Conservation (phyloP, 2,888 invertebrate species). For the Drosophila pseudotakahashii region DNA sequence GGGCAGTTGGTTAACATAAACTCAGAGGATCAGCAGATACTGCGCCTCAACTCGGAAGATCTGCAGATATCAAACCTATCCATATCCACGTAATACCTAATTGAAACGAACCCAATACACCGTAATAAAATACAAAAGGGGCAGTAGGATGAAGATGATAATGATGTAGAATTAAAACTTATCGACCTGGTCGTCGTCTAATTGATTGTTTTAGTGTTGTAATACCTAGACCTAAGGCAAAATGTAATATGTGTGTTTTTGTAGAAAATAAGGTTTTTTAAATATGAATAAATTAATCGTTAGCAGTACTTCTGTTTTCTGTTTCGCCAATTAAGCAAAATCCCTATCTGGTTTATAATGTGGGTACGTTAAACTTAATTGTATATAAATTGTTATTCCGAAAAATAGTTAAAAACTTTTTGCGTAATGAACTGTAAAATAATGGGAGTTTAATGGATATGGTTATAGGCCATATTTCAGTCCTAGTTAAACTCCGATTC, state of each 20-base stretch:
- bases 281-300: slow-evolving; percentile 67
- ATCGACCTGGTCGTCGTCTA: slow-evolving; percentile 46
- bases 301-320: slow-evolving; percentile 39
- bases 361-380: neutral
- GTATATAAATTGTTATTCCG: neutral
- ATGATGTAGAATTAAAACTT: slow-evolving; percentile 30
- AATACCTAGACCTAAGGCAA: slow-evolving; percentile 47
- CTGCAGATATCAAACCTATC: slow-evolving; percentile 85
- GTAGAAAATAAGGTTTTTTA: slow-evolving; percentile 57
- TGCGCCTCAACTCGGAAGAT: slow-evolving; percentile 85
- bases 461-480: neutral
- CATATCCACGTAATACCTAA: slow-evolving; percentile 79
- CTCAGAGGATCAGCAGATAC: slow-evolving; percentile 85
- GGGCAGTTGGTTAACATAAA: slow-evolving; percentile 85
- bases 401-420: neutral
- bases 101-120: slow-evolving; percentile 4
- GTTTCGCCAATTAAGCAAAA: no score
- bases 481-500: neutral
- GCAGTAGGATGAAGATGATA: slow-evolving; percentile 10
- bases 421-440: neutral
- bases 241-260: slow-evolving; percentile 70
- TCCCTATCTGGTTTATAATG: neutral
- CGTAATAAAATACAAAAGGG: neutral
- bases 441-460: neutral
- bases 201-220: slow-evolving; percentile 44